These are phyloP conservation scores for Hypolimnas misippus DNA, from an alignment of 2,888 invertebrate genomes.

Conservation along the genomic window DNA sequence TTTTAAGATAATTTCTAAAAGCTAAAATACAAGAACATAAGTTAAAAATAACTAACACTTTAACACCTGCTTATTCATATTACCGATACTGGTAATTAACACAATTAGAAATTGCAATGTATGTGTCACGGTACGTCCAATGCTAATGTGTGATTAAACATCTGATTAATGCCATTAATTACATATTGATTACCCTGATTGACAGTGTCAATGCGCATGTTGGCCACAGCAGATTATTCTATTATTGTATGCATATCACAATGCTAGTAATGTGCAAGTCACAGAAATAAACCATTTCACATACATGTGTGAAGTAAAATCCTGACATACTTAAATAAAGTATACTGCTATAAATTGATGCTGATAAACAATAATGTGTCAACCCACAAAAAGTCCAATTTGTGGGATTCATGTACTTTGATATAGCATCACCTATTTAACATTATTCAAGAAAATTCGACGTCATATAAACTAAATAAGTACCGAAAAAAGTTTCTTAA, in stretches of 20 bases:
- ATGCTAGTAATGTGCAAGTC: slow-evolving; percentile 15
- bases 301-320: no score
- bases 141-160: slow-evolving; percentile 31
- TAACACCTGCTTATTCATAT: background rate
- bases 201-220: slow-evolving; percentile 10
- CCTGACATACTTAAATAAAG: no score
- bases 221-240: slow-evolving; percentile 16
- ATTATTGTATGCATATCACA: slow-evolving; percentile 21
- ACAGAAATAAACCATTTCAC: background rate
- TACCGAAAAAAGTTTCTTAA: no score
- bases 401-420: no score
- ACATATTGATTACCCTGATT: slow-evolving; percentile 29
- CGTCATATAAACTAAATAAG: no score
- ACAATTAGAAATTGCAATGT: slow-evolving; percentile 19
- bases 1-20: no score
- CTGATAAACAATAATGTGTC: no score
- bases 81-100: no score
- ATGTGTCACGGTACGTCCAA: slow-evolving; percentile 11
- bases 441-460: no score
- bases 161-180: slow-evolving; percentile 33
- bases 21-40: background rate
- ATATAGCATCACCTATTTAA: no score
- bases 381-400: no score
- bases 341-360: no score
- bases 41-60: background rate